Evolutionary conservation across 2,888 invertebrate species (phyloP).

Genomic region (Habrosyne pyritoides): DNA sequence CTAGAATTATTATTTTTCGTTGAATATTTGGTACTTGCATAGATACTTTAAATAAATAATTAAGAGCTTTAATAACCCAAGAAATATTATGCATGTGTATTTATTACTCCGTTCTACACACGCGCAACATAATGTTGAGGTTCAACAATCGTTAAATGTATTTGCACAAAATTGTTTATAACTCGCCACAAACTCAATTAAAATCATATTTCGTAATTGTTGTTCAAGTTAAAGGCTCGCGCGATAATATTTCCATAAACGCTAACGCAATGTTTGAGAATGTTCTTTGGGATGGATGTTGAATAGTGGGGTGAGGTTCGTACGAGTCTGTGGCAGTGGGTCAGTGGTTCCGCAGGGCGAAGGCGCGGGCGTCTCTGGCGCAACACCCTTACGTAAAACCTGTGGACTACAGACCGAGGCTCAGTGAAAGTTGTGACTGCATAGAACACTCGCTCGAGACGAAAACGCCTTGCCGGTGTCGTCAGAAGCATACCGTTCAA

Average conservation of each 20-base stretch:
- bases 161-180: neutral
- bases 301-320: constrained; percentile 55
- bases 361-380: constrained; percentile 67
- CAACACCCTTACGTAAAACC: constrained; percentile 80
- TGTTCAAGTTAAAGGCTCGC: constrained; percentile 12
- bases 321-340: constrained; percentile 73
- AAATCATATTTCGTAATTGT: constrained; percentile 16
- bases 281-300: constrained; percentile 44
- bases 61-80: too few relatives aligned
- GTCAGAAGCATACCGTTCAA: constrained; percentile 18
- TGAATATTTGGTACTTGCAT: too few relatives aligned
- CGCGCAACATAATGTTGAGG: neutral
- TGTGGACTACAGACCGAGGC: constrained; percentile 55
- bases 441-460: constrained; percentile 62
- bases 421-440: constrained; percentile 72
- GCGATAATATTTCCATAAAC: constrained; percentile 21
- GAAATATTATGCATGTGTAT: too few relatives aligned
- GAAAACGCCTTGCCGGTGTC: constrained; percentile 35
- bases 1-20: too few relatives aligned
- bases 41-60: too few relatives aligned
- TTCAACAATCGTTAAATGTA: neutral
- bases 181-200: constrained; percentile 2
- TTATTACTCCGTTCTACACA: too few relatives aligned
- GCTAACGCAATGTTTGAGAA: constrained; percentile 56
- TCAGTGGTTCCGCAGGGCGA: constrained; percentile 80